Evolutionary conservation across 1,140 invertebrate genomes (phyloP), one percentile per base, ranked within the genome.

Genomic region (Drosophila grimshawi): DNA sequence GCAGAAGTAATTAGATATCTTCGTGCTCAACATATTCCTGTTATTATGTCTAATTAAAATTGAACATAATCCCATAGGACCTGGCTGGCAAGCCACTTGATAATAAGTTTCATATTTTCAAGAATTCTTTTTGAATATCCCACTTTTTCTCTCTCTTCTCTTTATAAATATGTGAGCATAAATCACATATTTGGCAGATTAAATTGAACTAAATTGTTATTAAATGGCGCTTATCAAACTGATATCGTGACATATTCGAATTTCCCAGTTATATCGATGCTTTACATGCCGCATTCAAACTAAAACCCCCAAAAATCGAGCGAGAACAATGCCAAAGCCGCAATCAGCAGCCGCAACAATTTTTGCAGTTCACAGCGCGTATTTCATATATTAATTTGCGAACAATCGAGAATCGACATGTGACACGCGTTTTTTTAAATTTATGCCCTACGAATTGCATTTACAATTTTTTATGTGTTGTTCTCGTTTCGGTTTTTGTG

Each of bases 381-480:
- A 83, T 89, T 78, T 76, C 86, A 90, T 86, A 86, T 91, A 91
- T 91, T 90, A 91, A 91, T 91, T 91, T 91, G 88, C 79, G 83
- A 91, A 91, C 89, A 91, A 91, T 89, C 78, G 77, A 90, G 77
- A 89, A 91, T 88, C 83, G 89, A 91, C 89, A 91, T 91, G 88
- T 91, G 88, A 91, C 89, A 91, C 88, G 89, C 83, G 88, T 89
- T 86, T 86, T 79, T 90, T 81, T 77, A 90, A 91, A 90, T 91
- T 91, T 91, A 89, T 91, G 86, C 76, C 79, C 81, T 80, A 90
- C 86, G 88, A 91, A 91, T 91, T 91, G 88, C 76, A 88, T 85
- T 81, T 77, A 72, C 71, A 82, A 81, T 88, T 78, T 74, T 80
- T 76, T 67, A 10, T 10, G 37, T 41, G 11, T 39, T 55, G 49